Base-by-base conservation (phyloP, 92 coral and sea anemone species). In the Porites lobata region DNA sequence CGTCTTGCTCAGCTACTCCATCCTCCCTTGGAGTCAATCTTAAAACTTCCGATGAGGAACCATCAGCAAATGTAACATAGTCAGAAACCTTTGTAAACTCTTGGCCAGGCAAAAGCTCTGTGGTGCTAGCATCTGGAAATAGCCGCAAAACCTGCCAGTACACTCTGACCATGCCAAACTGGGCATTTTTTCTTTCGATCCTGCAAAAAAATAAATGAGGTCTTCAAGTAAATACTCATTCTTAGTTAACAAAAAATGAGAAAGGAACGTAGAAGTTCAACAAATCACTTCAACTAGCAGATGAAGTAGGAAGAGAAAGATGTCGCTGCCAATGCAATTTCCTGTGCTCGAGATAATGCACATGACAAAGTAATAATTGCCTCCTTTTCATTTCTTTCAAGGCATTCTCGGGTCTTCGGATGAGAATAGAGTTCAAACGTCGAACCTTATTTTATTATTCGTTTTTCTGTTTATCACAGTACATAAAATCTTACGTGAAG, bases 1-100 rank as follows among this genome's bases (percentile, higher is more conserved):
- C 99, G 68, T 92, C 92, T 72, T 92, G 78, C 82, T 98, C 99
- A 22, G 99, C 99, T 12, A 90, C 64, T 21, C 88, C 80, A 68
- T 98, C 99, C 47, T 90, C 15, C 9, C 57, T 43, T 7, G 96
- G 88, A 70, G 86, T 86, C 70, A 98, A 17, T 20, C 12, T 82
- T 24, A 98, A 92, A 56, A 50, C 51, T 47, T 87, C 74, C 7
- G 87, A 67, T 8, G 47, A 8, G 9, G 32, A 73, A n/a, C 86
- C 81, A 77, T 92, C 91, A 11, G 75, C 50, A 76, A 98, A 98
- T 21, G 88, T 88, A 47, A 92, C 90, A 70, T 72, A 73, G 9
- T 92, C 98, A 15, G 85, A 62, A 18, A 93, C 86, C 24, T 89
- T 82, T 3, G 62, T 82, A 77, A 98, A 94, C 84, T 98, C 99